phyloP scores from a whole-genome alignment of 2,888 invertebrate genomes.

The Chymomyza fuscimana region DNA sequence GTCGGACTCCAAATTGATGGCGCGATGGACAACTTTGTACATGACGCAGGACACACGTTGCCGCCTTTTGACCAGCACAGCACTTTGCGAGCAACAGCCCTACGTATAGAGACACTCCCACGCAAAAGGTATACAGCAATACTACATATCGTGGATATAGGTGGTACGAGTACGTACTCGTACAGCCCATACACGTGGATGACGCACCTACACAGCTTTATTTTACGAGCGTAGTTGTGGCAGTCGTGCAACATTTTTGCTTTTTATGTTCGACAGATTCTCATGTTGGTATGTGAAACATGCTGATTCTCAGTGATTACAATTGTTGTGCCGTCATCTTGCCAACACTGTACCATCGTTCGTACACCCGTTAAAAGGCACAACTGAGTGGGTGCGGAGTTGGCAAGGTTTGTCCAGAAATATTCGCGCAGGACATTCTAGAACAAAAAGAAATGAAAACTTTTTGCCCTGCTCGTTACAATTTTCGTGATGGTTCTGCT shows the following conservation, averaged over 20 bases:
- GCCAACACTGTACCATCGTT: constrained; percentile 7
- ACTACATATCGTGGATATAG: neutral
- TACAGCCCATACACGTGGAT: constrained; percentile 8
- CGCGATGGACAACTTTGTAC: constrained; percentile 45
- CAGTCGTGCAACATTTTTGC: constrained; percentile 62
- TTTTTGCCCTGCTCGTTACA: constrained; percentile 64
- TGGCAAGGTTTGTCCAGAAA: neutral
- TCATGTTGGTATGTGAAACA: constrained; percentile 74
- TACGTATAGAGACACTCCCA: neutral
- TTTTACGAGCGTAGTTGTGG: constrained; percentile 48
- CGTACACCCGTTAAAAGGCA: constrained; percentile 51
- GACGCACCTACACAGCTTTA: constrained; percentile 56
- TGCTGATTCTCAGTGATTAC: constrained; percentile 73
- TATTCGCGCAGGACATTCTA: neutral
- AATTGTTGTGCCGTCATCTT: constrained; percentile 56
- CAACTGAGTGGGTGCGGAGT: constrained; percentile 26
- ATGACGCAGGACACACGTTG: constrained; percentile 34
- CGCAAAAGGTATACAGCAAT: neutral
- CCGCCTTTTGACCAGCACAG: constrained; percentile 54
- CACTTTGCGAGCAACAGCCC: constrained; percentile 45
- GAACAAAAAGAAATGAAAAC: constrained; percentile 19
- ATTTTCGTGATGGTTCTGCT: constrained; percentile 73
- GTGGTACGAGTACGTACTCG: constrained; percentile 9
- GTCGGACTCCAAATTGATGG: constrained; percentile 12
- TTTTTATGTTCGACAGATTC: constrained; percentile 73